Evolutionary conservation across 2,888 invertebrate genomes (phyloP).

Genomic region (Drosophila cracens): DNA sequence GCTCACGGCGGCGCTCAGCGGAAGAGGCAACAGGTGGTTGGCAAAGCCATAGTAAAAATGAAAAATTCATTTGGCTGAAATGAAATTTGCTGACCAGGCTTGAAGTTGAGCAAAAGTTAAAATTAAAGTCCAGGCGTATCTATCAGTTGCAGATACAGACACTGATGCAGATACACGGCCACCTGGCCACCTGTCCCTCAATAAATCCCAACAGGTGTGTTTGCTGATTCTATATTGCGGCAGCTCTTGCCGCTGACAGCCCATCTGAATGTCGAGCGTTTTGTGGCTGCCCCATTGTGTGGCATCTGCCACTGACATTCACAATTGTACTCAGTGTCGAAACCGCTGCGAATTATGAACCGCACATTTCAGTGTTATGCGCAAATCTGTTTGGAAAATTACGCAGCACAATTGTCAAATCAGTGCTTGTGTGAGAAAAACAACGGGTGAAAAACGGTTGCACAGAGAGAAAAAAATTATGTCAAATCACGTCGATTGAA

Average conservation of each 20-base stretch:
- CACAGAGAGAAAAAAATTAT: background rate
- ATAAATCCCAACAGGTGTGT: slow-evolving; percentile 49
- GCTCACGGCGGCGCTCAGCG: slow-evolving; percentile 16
- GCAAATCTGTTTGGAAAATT: slow-evolving; percentile 50
- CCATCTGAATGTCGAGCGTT: slow-evolving; percentile 29
- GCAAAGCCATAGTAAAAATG: slow-evolving; percentile 5
- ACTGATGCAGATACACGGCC: background rate
- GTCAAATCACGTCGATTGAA: background rate
- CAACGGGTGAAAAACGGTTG: background rate
- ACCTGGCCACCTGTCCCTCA: slow-evolving; percentile 6
- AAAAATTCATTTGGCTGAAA: slow-evolving; percentile 13
- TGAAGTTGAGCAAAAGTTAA: slow-evolving; percentile 11
- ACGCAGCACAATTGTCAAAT: slow-evolving; percentile 58
- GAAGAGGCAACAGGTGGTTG: slow-evolving; percentile 62
- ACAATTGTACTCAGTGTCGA: slow-evolving; percentile 48
- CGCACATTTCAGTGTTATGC: slow-evolving; percentile 26
- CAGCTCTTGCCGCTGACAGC: slow-evolving; percentile 56
- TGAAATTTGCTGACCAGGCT: slow-evolving; percentile 5
- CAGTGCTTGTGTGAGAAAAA: background rate
- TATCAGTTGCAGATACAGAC: slow-evolving; percentile 43
- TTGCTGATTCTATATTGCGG: slow-evolving; percentile 18
- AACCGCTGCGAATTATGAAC: slow-evolving; percentile 43
- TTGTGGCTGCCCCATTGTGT: slow-evolving; percentile 34
- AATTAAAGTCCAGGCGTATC: slow-evolving; percentile 10
- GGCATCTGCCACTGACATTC: slow-evolving; percentile 61